Percentiles rank a stretch among this genome's conserved stretches.
These are phyloP conservation scores for Ichneumoninae sp. DNA, from an alignment of 2,888 invertebrate genomes.

Conservation along the genomic window DNA sequence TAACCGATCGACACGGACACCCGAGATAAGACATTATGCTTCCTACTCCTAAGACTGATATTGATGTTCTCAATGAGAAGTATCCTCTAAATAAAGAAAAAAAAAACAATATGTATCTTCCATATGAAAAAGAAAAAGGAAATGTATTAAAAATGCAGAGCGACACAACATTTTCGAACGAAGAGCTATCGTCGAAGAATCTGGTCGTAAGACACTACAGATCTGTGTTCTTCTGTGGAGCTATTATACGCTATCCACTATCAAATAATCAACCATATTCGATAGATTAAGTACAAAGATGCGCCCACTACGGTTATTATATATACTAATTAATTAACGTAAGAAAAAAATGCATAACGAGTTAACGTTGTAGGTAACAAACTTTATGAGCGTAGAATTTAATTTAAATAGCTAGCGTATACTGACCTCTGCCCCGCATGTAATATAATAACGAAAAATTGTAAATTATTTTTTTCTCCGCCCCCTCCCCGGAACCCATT, in stretches of 20 bases:
- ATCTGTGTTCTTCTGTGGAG: constrained; percentile 68
- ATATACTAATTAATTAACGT: constrained; percentile 27
- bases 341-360: constrained; percentile 38
- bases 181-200: constrained; percentile 35
- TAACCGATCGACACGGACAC: constrained; percentile 49
- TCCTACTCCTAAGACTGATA: constrained; percentile 79
- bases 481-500: constrained; percentile 4
- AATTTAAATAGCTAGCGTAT: constrained; percentile 43
- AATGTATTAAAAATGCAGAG: constrained; percentile 19
- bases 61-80: constrained; percentile 70
- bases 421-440: constrained; percentile 52
- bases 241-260: constrained; percentile 56
- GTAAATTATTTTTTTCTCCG: constrained; percentile 66
- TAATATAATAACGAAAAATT: constrained; percentile 64
- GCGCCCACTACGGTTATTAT: constrained; percentile 42
- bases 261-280: constrained; percentile 60
- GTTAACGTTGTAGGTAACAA: constrained; percentile 45
- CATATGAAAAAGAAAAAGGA: constrained; percentile 40
- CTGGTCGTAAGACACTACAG: constrained; percentile 48
- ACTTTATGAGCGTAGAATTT: constrained; percentile 52
- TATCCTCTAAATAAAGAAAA: constrained; percentile 64
- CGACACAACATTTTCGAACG: constrained; percentile 22
- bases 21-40: constrained; percentile 73
- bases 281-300: constrained; percentile 70
- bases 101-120: constrained; percentile 58